A percentile compares a stretch with the other conserved stretches of the same genome.
phyloP scores from a whole-genome alignment of 2,888 invertebrate species.

The Acronicta psi region DNA sequence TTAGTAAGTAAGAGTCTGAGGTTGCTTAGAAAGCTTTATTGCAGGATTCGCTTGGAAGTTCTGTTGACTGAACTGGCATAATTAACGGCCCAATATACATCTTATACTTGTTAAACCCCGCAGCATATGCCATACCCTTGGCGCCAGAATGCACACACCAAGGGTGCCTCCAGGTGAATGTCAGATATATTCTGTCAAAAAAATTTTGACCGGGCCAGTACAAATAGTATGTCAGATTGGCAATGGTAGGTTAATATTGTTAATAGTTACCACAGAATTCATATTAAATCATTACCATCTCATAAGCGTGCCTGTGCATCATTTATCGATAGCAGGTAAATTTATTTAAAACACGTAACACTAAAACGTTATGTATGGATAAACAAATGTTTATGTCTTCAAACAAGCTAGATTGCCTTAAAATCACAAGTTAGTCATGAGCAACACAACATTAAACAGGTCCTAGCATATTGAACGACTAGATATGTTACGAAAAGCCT shows the following conservation, averaged over 20 bases:
- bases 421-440: slow-evolving; percentile 70
- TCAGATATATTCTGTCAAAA: no score
- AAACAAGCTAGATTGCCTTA: slow-evolving; percentile 66
- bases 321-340: slow-evolving; percentile 2
- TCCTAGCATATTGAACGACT: slow-evolving; percentile 22
- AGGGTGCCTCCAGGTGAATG: no score
- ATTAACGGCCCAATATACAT: no score
- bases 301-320: slow-evolving; percentile 32
- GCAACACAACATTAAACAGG: slow-evolving; percentile 56
- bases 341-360: slow-evolving; percentile 19
- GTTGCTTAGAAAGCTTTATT: no score
- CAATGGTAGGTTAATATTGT: neutral
- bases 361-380: slow-evolving; percentile 38
- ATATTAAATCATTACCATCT: slow-evolving; percentile 1
- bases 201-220: no score
- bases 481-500: slow-evolving; percentile 9
- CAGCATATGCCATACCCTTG: no score
- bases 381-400: slow-evolving; percentile 42
- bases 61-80: no score
- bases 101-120: no score
- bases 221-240: no score
- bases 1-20: no score
- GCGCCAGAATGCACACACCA: no score
- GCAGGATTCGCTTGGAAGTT: no score
- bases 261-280: neutral